Evolutionary conservation across 2,113 vertebrate species (phyloP).

Genomic region (Osmerus eperlanus): DNA sequence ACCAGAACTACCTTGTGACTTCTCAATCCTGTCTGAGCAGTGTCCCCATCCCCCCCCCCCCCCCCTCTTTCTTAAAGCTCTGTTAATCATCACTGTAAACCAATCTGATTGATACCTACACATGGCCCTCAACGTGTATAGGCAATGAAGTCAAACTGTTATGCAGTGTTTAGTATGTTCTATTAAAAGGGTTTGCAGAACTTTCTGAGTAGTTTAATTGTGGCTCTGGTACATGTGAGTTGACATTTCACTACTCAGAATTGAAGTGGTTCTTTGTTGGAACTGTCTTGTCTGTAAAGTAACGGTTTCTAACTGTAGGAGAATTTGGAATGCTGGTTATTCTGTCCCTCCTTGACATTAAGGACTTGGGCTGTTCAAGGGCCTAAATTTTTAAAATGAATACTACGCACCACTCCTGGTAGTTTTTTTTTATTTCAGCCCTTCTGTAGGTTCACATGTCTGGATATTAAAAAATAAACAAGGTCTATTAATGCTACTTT

Average conservation of each 20-base stretch:
- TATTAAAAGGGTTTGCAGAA: conserved; percentile 24
- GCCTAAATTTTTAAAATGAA: conserved; percentile 22
- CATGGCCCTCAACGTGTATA: background rate
- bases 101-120: conserved; percentile 43
- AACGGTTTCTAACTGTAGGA: conserved; percentile 48
- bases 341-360: conserved; percentile 54
- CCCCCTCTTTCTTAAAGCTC: background rate
- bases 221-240: conserved; percentile 31
- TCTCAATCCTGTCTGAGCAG: conserved; percentile 32
- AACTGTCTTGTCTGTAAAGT: conserved; percentile 27
- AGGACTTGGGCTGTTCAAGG: conserved; percentile 45
- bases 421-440: background rate
- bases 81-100: conserved; percentile 31
- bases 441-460: background rate
- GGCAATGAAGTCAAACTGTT: background rate
- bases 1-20: conserved; percentile 38
- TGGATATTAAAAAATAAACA: too few species aligned
- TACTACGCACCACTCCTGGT: too few species aligned
- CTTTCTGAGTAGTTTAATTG: conserved; percentile 42
- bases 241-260: conserved; percentile 10
- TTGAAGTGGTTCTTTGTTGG: conserved; percentile 15
- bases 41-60: conserved; percentile 26
- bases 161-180: conserved; percentile 6
- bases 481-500: too few species aligned
- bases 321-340: conserved; percentile 70